phyloP scores from a whole-genome alignment of 1,140 invertebrate species.

The Cydia pomonella region DNA sequence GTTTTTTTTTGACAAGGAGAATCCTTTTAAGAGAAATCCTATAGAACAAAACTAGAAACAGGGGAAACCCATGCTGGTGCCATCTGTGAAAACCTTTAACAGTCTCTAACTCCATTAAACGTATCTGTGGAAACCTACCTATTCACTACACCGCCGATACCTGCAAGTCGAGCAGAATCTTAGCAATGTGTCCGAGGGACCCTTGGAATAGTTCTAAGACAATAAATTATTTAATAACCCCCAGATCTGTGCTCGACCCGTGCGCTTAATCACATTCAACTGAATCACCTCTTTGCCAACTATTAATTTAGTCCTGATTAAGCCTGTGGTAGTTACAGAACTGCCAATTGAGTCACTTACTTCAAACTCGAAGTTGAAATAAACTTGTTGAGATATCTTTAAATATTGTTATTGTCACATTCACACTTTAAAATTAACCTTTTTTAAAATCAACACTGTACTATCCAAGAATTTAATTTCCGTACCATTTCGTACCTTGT shows the following conservation, averaged over 20 bases:
- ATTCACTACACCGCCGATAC: background rate
- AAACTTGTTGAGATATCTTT: background rate
- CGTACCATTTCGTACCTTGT: too few relatives aligned
- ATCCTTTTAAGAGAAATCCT: too few relatives aligned
- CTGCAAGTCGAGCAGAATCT: slow-evolving; percentile 54
- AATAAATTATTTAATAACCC: slow-evolving; percentile 79
- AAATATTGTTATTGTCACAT: too few relatives aligned
- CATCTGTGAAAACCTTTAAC: too few relatives aligned
- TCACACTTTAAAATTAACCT: too few relatives aligned
- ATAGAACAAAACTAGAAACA: too few relatives aligned
- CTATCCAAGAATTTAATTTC: too few relatives aligned
- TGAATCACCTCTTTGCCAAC: slow-evolving; percentile 74
- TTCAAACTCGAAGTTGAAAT: too few relatives aligned
- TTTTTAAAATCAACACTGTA: too few relatives aligned
- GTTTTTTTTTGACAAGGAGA: too few relatives aligned
- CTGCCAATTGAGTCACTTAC: too few relatives aligned
- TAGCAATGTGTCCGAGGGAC: slow-evolving; percentile 61
- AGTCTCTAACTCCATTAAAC: background rate
- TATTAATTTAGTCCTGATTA: slow-evolving; percentile 72
- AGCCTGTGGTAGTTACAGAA: slow-evolving; percentile 46
- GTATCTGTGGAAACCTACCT: background rate
- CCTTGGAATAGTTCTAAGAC: slow-evolving; percentile 71
- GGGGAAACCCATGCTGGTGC: too few relatives aligned
- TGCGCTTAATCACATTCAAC: slow-evolving; percentile 71
- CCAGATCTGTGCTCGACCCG: slow-evolving; percentile 57